These are phyloP conservation scores for Ichneumon xanthorius DNA, from an alignment of 2,888 invertebrate genomes.

Conservation along the genomic window DNA sequence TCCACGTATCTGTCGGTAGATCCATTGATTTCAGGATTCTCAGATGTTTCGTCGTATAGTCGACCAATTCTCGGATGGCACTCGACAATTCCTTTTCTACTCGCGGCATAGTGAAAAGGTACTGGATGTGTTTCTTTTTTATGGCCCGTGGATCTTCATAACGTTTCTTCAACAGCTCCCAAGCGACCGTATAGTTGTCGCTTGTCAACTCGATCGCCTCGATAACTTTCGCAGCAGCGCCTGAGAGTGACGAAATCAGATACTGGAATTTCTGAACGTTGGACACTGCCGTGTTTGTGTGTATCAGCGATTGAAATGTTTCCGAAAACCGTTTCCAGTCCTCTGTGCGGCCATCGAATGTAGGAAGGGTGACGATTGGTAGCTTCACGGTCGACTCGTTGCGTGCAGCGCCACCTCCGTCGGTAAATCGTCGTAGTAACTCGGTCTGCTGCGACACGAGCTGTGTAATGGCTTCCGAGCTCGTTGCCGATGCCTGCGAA, in stretches of 20 bases:
- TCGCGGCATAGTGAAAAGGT: conserved; percentile 53
- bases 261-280: conserved; percentile 68
- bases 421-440: conserved; percentile 21
- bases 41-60: conserved; percentile 60
- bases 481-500: conserved; percentile 6
- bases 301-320: conserved; percentile 65
- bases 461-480: conserved; percentile 26
- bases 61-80: conserved; percentile 64
- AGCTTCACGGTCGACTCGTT: conserved; percentile 41
- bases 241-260: conserved; percentile 60
- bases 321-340: conserved; percentile 66
- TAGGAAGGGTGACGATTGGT: conserved; percentile 63
- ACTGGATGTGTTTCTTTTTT: conserved; percentile 62
- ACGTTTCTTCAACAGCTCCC: conserved; percentile 61
- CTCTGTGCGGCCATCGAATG: conserved; percentile 66
- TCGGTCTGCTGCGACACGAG: conserved; percentile 33
- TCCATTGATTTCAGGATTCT: conserved; percentile 59
- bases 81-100: conserved; percentile 58
- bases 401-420: conserved; percentile 7
- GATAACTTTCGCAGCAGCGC: conserved; percentile 59
- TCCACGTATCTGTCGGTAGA: conserved; percentile 61
- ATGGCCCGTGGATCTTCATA: conserved; percentile 64
- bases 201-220: conserved; percentile 62
- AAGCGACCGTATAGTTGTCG: conserved; percentile 64
- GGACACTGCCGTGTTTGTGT: conserved; percentile 51